phyloP scores from a whole-genome alignment of 1,140 invertebrate genomes.

The Caenorhabditis latens region DNA sequence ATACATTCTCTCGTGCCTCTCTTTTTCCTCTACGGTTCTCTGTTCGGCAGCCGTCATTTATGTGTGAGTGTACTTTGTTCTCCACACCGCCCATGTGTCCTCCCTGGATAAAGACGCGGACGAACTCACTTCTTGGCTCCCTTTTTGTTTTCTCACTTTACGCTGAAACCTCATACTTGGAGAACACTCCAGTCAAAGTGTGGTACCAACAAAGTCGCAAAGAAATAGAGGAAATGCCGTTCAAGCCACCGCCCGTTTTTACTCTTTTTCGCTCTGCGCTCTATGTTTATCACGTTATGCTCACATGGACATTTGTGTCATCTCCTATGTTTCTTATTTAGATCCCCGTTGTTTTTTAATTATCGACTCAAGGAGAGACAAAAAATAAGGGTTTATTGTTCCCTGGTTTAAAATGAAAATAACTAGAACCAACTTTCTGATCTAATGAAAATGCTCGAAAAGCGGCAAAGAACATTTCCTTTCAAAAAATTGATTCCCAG shows the following conservation, averaged over 20 bases:
- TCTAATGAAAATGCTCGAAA: no score
- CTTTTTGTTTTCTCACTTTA: background rate
- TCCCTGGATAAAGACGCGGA: background rate
- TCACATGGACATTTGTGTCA: background rate
- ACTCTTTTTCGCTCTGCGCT: conserved; percentile 8
- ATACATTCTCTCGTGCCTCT: background rate
- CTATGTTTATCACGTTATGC: conserved; percentile 20
- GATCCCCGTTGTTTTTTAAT: background rate
- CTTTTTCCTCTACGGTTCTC: background rate
- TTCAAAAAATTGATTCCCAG: no score
- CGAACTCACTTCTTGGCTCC: background rate
- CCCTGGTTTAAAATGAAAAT: background rate
- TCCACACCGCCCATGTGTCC: conserved; percentile 29
- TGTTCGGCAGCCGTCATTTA: conserved; percentile 36
- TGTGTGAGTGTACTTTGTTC: conserved; percentile 46
- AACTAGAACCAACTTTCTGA: no score
- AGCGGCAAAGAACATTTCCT: no score
- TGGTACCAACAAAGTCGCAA: no score
- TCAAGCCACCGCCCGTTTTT: conserved; percentile 38
- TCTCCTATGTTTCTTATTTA: background rate
- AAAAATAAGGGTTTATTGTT: no score
- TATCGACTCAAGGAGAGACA: no score
- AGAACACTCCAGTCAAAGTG: background rate
- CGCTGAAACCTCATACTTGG: background rate
- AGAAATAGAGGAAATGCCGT: conserved; percentile 26